phyloP scores from a whole-genome alignment of 2,888 invertebrate genomes.

The Euplagia quadripunctaria region DNA sequence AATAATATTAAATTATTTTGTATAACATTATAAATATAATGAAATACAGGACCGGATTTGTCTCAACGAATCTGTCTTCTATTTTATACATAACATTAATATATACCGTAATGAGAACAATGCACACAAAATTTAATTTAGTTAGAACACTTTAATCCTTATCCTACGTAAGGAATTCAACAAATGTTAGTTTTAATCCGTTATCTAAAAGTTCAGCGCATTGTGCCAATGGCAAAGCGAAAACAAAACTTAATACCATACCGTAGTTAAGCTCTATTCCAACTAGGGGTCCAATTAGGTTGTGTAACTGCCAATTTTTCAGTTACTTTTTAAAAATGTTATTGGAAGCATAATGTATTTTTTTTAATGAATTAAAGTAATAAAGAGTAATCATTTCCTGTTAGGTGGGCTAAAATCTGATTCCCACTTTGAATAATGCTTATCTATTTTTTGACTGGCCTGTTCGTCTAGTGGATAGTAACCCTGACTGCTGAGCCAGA shows the following conservation, averaged over 20 bases:
- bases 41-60: background rate
- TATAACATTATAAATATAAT: background rate
- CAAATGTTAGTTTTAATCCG: conserved; percentile 15
- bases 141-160: background rate
- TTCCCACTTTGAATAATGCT: no score
- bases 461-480: no score
- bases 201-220: conserved; percentile 2
- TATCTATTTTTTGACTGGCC: no score
- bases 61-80: background rate
- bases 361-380: no score
- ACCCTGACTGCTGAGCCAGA: no score
- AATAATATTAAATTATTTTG: no score
- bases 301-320: background rate
- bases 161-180: background rate
- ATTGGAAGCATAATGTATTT: background rate
- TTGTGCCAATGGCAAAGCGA: conserved; percentile 10
- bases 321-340: background rate
- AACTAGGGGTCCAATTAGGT: background rate
- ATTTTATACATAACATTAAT: background rate
- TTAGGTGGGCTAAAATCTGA: no score
- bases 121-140: background rate
- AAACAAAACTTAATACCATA: conserved; percentile 21
- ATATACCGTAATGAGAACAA: background rate
- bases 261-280: conserved; percentile 4
- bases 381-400: background rate